These are phyloP conservation scores for Phrynosoma platyrhinos DNA, from an alignment of 2,113 vertebrate species.

Conservation along the genomic window DNA sequence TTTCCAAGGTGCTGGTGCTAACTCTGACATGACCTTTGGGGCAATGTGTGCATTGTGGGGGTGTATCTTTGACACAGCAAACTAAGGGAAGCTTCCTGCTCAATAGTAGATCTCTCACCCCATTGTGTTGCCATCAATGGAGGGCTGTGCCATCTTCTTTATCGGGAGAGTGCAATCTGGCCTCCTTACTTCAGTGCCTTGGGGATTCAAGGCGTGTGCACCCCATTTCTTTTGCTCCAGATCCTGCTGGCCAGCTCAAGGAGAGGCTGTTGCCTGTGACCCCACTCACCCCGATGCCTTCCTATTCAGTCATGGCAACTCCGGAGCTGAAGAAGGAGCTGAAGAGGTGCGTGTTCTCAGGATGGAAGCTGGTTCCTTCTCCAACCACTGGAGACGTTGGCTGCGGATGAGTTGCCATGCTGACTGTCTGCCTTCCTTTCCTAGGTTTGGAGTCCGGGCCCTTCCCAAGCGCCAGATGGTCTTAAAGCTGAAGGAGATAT, in stretches of 20 bases:
- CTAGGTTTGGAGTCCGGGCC: slow-evolving; percentile 93
- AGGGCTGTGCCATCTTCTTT: no score
- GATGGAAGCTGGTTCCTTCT: not conserved
- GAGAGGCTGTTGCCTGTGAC: slow-evolving; percentile 62
- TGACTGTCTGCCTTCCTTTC: not conserved
- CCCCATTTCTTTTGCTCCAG: slow-evolving; percentile 66
- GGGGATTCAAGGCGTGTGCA: not conserved
- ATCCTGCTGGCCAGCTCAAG: slow-evolving; percentile 64
- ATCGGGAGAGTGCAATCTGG: not conserved
- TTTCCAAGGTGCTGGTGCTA: no score
- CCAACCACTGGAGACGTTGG: not conserved
- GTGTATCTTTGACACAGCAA: no score
- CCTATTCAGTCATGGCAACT: slow-evolving; percentile 94
- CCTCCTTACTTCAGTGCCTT: not conserved
- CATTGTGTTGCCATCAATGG: no score
- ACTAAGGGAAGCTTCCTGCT: not conserved
- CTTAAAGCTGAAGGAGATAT: slow-evolving; percentile 96
- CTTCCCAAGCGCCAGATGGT: slow-evolving; percentile 96
- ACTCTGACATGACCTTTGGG: no score
- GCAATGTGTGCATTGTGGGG: no score
- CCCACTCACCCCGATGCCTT: slow-evolving; percentile 90
- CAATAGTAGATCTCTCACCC: not conserved
- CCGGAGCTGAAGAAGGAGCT: slow-evolving; percentile 91
- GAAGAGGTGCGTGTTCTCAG: slow-evolving; percentile 79
- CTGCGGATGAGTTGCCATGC: not conserved